These are phyloP conservation scores for Dicrurus megarhynchus DNA, from an alignment of 2,113 vertebrate genomes.

Conservation along the genomic window DNA sequence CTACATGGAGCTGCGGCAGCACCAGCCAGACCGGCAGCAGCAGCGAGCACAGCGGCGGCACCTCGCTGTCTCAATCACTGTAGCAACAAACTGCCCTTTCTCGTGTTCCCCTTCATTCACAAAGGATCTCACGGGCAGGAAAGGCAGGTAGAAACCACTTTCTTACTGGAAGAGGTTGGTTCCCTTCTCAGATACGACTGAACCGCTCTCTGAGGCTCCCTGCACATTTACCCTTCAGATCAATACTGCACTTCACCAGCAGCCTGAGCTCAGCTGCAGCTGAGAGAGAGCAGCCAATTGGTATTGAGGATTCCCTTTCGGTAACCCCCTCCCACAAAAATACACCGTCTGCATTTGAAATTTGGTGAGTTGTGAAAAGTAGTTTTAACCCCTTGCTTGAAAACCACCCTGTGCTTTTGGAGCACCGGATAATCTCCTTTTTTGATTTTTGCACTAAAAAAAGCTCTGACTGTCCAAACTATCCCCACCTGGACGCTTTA, in stretches of 20 bases:
- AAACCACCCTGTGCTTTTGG: background rate
- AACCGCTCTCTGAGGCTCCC: conserved; percentile 38
- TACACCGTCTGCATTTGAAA: conserved; percentile 58
- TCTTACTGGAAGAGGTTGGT: conserved; percentile 60
- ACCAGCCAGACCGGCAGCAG: background rate
- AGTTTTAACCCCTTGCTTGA: conserved; percentile 50
- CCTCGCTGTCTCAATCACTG: background rate
- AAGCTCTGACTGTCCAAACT: background rate
- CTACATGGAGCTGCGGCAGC: conserved; percentile 6
- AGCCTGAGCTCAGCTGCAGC: conserved; percentile 68
- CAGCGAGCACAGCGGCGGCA: background rate
- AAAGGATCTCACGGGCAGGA: background rate
- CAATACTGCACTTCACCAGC: conserved; percentile 64
- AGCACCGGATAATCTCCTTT: background rate
- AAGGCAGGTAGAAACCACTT: conserved; percentile 52
- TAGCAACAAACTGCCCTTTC: background rate
- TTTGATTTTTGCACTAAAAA: background rate
- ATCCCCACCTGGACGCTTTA: background rate
- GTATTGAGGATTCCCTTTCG: conserved; percentile 60
- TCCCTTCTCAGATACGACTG: conserved; percentile 55
- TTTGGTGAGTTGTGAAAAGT: conserved; percentile 67
- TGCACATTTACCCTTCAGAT: conserved; percentile 69
- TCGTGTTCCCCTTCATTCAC: background rate
- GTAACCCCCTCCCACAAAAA: conserved; percentile 71
- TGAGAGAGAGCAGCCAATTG: conserved; percentile 72